phyloP scores from a whole-genome alignment of 2,797 vertebrate species.

The Iguana delicatissima region DNA sequence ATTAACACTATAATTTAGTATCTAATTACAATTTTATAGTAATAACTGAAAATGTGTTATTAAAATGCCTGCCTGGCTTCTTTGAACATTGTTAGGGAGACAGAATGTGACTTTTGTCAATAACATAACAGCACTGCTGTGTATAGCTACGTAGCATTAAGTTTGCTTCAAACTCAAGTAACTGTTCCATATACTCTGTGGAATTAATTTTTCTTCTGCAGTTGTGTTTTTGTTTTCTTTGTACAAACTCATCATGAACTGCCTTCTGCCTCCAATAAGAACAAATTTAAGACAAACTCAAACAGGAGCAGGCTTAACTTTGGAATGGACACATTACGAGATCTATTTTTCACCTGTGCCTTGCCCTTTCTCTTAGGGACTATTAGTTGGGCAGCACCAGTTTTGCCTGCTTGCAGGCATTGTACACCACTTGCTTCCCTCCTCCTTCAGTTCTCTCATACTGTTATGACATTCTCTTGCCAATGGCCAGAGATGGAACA shows the following conservation, averaged over 20 bases:
- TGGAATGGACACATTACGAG: slow-evolving; percentile 11
- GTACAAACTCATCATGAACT: neutral
- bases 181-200: neutral
- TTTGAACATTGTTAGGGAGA: slow-evolving; percentile 40
- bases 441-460: neutral
- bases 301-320: slow-evolving; percentile 37
- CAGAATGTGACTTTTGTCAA: slow-evolving; percentile 64
- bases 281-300: slow-evolving; percentile 16
- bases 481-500: neutral
- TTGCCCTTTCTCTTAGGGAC: too few relatives aligned
- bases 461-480: neutral
- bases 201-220: neutral
- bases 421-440: neutral
- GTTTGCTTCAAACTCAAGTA: slow-evolving; percentile 31
- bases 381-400: neutral
- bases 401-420: neutral
- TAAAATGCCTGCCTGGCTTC: slow-evolving; percentile 68
- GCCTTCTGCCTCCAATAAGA: slow-evolving; percentile 2
- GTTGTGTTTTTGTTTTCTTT: neutral
- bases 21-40: slow-evolving; percentile 83
- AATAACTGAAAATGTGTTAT: slow-evolving; percentile 80
- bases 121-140: slow-evolving; percentile 26
- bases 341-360: neutral
- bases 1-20: slow-evolving; percentile 86
- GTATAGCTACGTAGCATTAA: slow-evolving; percentile 39